Evolutionary conservation across 2,888 invertebrate species (phyloP), one percentile per base, ranked within the genome.

Genomic region (Physocephala rufipes): DNA sequence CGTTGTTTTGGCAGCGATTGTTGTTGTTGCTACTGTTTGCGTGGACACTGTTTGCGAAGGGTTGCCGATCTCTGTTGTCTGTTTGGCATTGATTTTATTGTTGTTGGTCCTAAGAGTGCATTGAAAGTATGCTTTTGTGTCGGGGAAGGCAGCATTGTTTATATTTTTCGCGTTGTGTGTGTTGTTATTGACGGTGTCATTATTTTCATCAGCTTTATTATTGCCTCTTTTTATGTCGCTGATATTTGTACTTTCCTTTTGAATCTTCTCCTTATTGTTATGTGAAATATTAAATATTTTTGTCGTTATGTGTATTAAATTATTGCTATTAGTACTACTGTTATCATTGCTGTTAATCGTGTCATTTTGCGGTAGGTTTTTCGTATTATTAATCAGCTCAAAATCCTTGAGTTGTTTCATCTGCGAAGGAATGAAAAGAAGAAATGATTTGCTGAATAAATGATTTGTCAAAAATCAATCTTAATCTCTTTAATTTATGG

Each of bases 341-440:
- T 55, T 69, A 43, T 63, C 49, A 62, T 71, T 75, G 26, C 73
- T 70, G 75, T 76, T 58, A 19, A 47, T 58, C 45, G 28, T 47
- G 43, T 59, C 47, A 78, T 79, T 65, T 21, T 78, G 82, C 74
- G 82, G 81, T 75, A 78, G 78, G 82, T 82, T 82, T 77, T 80
- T 82, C 75, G 80, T 79, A 75, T 82, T 84, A 78, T 84, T 83
- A 77, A 83, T 85, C 76, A 84, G 85, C 84, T 88, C 88, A 86
- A 86, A 87, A 83, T 88, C 88, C 84, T 88, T 86, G 85, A 88
- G 86, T 86, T 88, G 87, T 82, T 87, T 87, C 87, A 88, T 87
- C 88, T 88, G 82, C 47, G 86, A 86, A 75, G 72, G 70, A 71
- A 49, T 71, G 73, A 73, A 53, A 70, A 64, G 69, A 61, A 69